Evolutionary conservation across 2,888 invertebrate species (phyloP).

Genomic region (Pantelozetes paolii): DNA sequence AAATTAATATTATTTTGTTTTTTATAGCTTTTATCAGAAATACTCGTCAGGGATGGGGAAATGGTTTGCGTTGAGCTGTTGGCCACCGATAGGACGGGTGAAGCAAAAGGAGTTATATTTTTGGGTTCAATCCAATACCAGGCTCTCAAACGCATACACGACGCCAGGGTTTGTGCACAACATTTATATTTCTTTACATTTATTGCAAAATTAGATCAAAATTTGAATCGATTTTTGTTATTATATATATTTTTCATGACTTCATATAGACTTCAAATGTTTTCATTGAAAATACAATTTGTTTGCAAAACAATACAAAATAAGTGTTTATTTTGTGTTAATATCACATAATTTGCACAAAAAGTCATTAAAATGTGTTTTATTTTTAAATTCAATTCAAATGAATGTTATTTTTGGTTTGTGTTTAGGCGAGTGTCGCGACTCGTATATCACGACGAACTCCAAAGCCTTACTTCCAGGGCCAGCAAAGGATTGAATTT

Average conservation of each 20-base stretch:
- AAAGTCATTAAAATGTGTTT: too few relatives aligned
- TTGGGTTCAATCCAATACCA: slow-evolving; percentile 96
- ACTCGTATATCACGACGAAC: slow-evolving; percentile 80
- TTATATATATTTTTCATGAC: too few relatives aligned
- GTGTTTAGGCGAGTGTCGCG: slow-evolving; percentile 74
- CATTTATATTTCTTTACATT: not conserved
- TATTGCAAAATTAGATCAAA: too few relatives aligned
- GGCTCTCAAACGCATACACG: slow-evolving; percentile 92
- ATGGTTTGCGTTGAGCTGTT: slow-evolving; percentile 98
- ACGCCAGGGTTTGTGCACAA: slow-evolving; percentile 70
- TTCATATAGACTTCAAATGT: too few relatives aligned
- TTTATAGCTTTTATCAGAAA: slow-evolving; percentile 80
- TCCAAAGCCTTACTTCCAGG: slow-evolving; percentile 20
- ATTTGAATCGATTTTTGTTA: too few relatives aligned
- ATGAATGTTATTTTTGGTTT: too few relatives aligned
- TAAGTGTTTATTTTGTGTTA: too few relatives aligned
- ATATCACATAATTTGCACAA: too few relatives aligned
- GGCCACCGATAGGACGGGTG: slow-evolving; percentile 79
- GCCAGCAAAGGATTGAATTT: slow-evolving; percentile 83
- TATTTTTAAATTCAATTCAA: too few relatives aligned
- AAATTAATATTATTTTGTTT: slow-evolving; percentile 24
- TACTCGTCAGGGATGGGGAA: slow-evolving; percentile 93
- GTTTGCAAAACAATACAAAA: too few relatives aligned
- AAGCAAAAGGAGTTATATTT: slow-evolving; percentile 88
- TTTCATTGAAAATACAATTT: too few relatives aligned